A percentile compares a stretch with the other conserved stretches of the same genome.
Conservation (phyloP, 2,888 invertebrate species). For the Eupithecia subfuscata region DNA sequence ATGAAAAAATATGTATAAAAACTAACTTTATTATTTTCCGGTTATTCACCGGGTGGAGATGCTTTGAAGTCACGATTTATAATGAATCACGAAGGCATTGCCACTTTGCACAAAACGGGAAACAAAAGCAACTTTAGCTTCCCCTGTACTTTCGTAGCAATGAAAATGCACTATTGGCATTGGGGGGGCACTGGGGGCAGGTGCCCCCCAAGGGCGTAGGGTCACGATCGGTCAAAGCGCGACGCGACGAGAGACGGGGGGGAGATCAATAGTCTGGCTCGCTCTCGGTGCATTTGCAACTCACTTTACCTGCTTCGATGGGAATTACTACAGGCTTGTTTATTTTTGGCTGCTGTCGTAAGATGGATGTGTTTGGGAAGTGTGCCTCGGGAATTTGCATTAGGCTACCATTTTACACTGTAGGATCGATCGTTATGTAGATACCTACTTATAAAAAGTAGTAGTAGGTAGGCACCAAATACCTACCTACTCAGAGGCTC, state of each 20-base stretch:
- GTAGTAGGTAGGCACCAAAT: neutral
- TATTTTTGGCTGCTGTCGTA: neutral
- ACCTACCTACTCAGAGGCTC: neutral
- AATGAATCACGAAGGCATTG: neutral
- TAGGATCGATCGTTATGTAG: neutral
- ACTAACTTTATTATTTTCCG: neutral
- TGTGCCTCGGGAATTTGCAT: neutral
- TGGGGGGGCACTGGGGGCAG: slow-evolving; percentile 47
- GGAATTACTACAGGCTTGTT: slow-evolving; percentile 6
- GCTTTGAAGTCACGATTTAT: neutral
- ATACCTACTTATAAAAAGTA: neutral
- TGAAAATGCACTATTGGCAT: slow-evolving; percentile 35
- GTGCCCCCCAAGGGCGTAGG: slow-evolving; percentile 63
- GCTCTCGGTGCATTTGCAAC: slow-evolving; percentile 45
- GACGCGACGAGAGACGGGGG: slow-evolving; percentile 75
- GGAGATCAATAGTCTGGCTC: slow-evolving; percentile 71
- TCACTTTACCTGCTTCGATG: slow-evolving; percentile 44
- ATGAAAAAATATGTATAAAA: no score
- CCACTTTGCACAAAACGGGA: neutral
- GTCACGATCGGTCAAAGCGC: slow-evolving; percentile 79
- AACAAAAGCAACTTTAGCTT: neutral
- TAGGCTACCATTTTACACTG: neutral
- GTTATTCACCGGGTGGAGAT: neutral
- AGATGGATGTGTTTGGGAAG: slow-evolving; percentile 8
- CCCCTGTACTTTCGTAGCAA: slow-evolving; percentile 17